These are phyloP conservation scores for Dascillus cervinus DNA, from an alignment of 2,888 invertebrate genomes.

Conservation along the genomic window DNA sequence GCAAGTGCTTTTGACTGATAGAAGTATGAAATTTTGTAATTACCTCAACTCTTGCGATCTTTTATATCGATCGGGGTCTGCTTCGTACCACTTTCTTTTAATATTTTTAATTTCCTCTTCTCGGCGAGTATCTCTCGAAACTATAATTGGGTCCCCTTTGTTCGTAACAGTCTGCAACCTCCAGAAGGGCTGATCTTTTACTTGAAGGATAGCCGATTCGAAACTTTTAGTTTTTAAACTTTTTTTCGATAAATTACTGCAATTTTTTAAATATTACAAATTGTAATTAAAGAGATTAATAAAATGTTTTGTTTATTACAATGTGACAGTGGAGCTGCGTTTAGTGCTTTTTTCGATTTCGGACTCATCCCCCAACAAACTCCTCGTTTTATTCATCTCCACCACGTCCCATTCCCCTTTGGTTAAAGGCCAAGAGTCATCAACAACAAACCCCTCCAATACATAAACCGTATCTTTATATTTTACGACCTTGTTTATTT, in stretches of 20 bases:
- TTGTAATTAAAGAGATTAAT: no score
- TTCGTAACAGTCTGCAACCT: slow-evolving; percentile 23
- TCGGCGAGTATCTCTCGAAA: slow-evolving; percentile 22
- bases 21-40: neutral
- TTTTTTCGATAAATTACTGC: neutral
- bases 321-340: no score
- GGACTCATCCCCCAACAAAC: slow-evolving; percentile 14
- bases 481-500: slow-evolving; percentile 4
- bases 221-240: neutral
- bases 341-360: no score
- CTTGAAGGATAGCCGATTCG: no score
- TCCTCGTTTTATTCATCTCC: slow-evolving; percentile 20
- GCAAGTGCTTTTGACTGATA: neutral
- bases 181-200: slow-evolving; percentile 28
- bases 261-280: neutral
- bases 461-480: slow-evolving; percentile 15
- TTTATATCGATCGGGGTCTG: slow-evolving; percentile 22
- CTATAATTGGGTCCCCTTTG: slow-evolving; percentile 14
- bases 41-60: slow-evolving; percentile 26
- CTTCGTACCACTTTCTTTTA: slow-evolving; percentile 29
- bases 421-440: slow-evolving; percentile 41
- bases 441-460: slow-evolving; percentile 32
- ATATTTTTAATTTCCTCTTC: slow-evolving; percentile 23
- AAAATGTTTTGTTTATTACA: no score
- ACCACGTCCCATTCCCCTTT: slow-evolving; percentile 36